Base-by-base conservation (phyloP, 2,888 invertebrate species). In the Drosophila quinaria region DNA sequence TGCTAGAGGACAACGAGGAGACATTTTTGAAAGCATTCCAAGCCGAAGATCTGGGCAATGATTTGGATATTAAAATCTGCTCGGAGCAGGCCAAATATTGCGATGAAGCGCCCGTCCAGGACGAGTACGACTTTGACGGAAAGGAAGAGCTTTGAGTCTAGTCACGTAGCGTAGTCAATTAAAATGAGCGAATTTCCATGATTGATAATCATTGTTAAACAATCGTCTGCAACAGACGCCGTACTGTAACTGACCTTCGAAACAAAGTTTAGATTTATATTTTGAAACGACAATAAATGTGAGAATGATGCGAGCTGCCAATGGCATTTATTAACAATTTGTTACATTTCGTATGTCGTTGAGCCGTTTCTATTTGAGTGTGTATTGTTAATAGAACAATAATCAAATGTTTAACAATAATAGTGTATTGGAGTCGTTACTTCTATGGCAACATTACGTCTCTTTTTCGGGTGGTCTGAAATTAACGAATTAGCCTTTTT, bases 41-140 rank as follows among this genome's bases (percentile, higher is more conserved):
- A 81, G 86, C 87, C 4, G 89, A 92, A 10, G 80, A 72, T 0
- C 54, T 91, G 3, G 83, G 91, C 39, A 90, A 92, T 8, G 92
- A 94, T 88, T 90, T 94, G 56, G 93, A 94, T 74, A 91, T 93
- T 33, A 92, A 93, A 87, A 93, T 95, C 68, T 95, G 95, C 81
- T 93, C 93, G 5, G 91, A 93, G 55, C 88, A 92, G 46, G 92
- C 94, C 1, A 92, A 93, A 31, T 92, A 94, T 60, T 95, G 95
- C 78, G 90, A 92, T 11, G 92, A 93, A 58, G 90, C 91, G 31
- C 87, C 91, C 37, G 73, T 91, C 1, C 91, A 92, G 55, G 92
- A 92, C 11, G 92, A 93, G 6, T 92, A 93, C 39, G 89, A 92
- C 55, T 90, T 92, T 54, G 91, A 91, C 73, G 78, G 89, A 63